These are phyloP conservation scores for Pachyramphus minor DNA, from an alignment of 2,113 vertebrate genomes.

Conservation along the genomic window DNA sequence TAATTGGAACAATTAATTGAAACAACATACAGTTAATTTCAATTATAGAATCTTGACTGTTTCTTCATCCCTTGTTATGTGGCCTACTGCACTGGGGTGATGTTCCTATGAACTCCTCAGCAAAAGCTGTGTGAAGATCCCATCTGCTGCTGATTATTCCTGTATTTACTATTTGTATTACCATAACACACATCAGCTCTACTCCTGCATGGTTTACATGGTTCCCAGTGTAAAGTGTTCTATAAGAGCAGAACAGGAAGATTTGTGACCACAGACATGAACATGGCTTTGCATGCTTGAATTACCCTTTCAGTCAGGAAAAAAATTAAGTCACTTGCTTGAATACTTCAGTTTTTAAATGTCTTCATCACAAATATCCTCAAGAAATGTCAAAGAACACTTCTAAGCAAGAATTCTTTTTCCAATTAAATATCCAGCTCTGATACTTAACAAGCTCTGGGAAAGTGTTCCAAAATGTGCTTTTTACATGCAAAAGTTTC, in stretches of 20 bases:
- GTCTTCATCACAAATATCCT: neutral
- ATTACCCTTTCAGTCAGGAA: neutral
- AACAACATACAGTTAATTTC: conserved; percentile 72
- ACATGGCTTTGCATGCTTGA: neutral
- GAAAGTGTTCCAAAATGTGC: neutral
- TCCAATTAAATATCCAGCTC: neutral
- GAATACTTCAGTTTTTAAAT: neutral
- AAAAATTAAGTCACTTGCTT: neutral
- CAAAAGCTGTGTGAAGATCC: neutral
- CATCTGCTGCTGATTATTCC: neutral
- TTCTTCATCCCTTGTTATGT: neutral
- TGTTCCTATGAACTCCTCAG: neutral
- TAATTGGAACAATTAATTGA: conserved; percentile 79
- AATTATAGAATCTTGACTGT: conserved; percentile 13
- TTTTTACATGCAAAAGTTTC: neutral
- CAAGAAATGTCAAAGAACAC: neutral
- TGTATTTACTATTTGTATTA: conserved; percentile 26
- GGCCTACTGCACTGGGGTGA: neutral
- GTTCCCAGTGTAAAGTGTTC: neutral
- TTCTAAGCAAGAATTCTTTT: neutral
- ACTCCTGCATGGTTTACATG: neutral
- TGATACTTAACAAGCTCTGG: neutral
- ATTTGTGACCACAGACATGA: fast-evolving
- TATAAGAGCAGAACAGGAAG: neutral
- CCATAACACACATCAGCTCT: neutral